phyloP scores from a whole-genome alignment of 2,113 vertebrate species.

The Urocynchramus pylzowi region DNA sequence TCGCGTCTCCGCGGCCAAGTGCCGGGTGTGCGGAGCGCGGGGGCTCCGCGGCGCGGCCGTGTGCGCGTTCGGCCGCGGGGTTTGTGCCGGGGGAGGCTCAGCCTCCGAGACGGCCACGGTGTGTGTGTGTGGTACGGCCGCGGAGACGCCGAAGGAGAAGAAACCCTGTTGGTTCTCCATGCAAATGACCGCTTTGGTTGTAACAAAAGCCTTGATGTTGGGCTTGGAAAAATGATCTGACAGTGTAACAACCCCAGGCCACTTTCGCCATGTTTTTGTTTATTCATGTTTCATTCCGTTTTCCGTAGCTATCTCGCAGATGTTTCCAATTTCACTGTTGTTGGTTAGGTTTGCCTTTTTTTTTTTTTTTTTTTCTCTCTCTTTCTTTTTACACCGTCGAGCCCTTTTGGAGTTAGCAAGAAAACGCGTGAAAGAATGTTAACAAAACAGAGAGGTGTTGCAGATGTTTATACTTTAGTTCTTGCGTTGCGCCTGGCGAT shows the following conservation, averaged over 20 bases:
- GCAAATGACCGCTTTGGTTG: conserved; percentile 73
- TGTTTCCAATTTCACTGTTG: conserved; percentile 18
- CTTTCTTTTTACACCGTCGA: neutral
- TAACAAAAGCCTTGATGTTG: conserved; percentile 76
- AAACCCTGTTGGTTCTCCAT: conserved; percentile 71
- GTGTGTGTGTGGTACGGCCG: neutral
- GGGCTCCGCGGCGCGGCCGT: neutral
- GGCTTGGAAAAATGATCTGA: conserved; percentile 68
- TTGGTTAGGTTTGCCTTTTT: neutral
- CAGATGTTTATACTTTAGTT: conserved; percentile 68
- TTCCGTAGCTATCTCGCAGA: conserved; percentile 34
- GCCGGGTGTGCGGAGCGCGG: neutral
- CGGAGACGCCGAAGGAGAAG: conserved; percentile 35
- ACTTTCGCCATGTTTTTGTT: conserved; percentile 80
- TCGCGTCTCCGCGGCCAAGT: neutral
- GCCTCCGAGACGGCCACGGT: neutral
- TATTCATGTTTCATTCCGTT: conserved; percentile 68
- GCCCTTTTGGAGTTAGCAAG: conserved; percentile 46
- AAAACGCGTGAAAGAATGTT: conserved; percentile 63
- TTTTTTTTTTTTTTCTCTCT: neutral
- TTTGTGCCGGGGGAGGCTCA: neutral
- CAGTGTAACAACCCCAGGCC: conserved; percentile 72
- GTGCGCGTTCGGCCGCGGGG: neutral
- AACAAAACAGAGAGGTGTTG: conserved; percentile 60
- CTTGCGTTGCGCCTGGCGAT: conserved; percentile 27